Evolutionary conservation across 2,888 invertebrate species (phyloP).

Genomic region (Thumatha senex): DNA sequence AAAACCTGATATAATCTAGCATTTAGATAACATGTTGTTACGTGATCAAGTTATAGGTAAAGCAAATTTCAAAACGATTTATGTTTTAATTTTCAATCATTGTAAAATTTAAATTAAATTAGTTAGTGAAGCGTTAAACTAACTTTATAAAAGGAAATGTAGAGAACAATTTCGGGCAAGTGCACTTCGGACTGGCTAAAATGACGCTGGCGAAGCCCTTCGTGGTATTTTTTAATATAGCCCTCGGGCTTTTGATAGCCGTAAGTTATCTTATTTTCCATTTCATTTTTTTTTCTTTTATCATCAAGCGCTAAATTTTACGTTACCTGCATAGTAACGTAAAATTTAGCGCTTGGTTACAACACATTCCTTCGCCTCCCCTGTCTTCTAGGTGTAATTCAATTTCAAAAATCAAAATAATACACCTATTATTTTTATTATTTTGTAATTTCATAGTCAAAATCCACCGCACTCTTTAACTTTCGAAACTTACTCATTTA

Average conservation of each 20-base stretch:
- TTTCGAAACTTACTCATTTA: too few species aligned
- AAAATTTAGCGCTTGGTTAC: too few species aligned
- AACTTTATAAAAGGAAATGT: constrained; percentile 9
- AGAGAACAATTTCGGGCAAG: constrained; percentile 10
- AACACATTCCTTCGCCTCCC: too few species aligned
- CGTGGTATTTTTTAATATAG: constrained; percentile 13
- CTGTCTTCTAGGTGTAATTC: too few species aligned
- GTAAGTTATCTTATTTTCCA: constrained; percentile 17
- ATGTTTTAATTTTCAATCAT: constrained; percentile 1
- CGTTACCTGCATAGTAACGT: too few species aligned
- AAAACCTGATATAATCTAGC: neutral
- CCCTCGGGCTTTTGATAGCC: constrained; percentile 15
- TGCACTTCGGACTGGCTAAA: constrained; percentile 9
- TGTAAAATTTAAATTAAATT: constrained; percentile 19
- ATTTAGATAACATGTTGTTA: neutral
- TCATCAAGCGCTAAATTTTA: too few species aligned
- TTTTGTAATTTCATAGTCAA: too few species aligned
- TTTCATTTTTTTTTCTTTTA: neutral
- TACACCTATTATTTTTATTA: too few species aligned
- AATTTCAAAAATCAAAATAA: too few species aligned
- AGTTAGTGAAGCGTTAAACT: constrained; percentile 15
- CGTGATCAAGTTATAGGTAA: constrained; percentile 1
- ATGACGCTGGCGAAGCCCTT: constrained; percentile 21
- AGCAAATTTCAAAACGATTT: constrained; percentile 15
- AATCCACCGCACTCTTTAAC: too few species aligned